Evolutionary conservation across 1,140 invertebrate species (phyloP).

Genomic region (Lepidurus arcticus): DNA sequence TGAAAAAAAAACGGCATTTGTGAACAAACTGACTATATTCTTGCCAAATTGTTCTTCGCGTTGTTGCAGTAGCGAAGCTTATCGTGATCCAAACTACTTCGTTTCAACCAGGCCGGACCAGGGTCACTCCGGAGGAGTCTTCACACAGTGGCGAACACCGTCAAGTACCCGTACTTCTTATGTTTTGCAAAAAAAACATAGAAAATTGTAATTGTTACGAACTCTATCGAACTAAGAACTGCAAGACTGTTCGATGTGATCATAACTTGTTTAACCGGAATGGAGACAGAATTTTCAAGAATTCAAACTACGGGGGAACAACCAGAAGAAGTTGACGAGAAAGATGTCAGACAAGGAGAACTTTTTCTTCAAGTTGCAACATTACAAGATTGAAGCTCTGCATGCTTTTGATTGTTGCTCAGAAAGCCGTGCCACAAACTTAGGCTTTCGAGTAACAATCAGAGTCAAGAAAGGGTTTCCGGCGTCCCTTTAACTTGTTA

Average conservation of each 20-base stretch:
- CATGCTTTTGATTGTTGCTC: slow-evolving; percentile 37
- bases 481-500: not conserved
- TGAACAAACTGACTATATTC: not conserved
- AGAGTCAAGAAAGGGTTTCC: slow-evolving; percentile 32
- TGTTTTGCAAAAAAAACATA: too few relatives aligned
- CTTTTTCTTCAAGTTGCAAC: not conserved
- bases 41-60: not conserved
- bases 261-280: too few relatives aligned
- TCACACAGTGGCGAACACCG: too few relatives aligned
- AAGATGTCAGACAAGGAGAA: not conserved
- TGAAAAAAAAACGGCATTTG: not conserved
- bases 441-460: slow-evolving; percentile 36
- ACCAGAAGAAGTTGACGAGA: not conserved
- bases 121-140: too few relatives aligned
- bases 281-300: too few relatives aligned
- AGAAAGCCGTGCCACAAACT: slow-evolving; percentile 34
- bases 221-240: too few relatives aligned
- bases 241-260: too few relatives aligned
- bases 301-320: too few relatives aligned
- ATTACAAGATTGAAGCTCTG: slow-evolving; percentile 27
- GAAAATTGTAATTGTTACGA: too few relatives aligned
- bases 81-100: too few relatives aligned
- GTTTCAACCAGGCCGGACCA: too few relatives aligned
- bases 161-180: too few relatives aligned
- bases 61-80: not conserved